These are phyloP conservation scores for Chrysopilus asiliformis DNA, from an alignment of 2,888 invertebrate species.

Conservation along the genomic window DNA sequence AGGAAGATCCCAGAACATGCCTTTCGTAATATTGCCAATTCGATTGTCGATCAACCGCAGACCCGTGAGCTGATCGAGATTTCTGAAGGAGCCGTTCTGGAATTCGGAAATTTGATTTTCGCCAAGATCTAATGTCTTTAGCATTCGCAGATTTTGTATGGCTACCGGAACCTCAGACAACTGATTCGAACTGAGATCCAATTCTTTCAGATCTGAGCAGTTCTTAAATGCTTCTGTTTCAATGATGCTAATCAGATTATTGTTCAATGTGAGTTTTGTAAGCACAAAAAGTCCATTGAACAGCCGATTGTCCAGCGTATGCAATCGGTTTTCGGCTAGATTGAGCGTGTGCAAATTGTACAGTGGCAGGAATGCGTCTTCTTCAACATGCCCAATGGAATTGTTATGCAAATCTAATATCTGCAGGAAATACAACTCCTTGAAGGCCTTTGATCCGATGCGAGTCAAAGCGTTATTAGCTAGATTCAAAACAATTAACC, in stretches of 20 bases:
- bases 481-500: conserved; percentile 71
- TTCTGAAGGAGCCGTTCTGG: conserved; percentile 70
- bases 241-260: conserved; percentile 67
- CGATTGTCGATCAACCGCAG: conserved; percentile 81
- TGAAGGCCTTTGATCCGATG: conserved; percentile 72
- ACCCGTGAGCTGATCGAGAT: conserved; percentile 74
- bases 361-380: conserved; percentile 73
- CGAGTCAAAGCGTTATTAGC: conserved; percentile 75
- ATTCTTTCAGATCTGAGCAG: conserved; percentile 74
- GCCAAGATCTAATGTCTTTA: conserved; percentile 81
- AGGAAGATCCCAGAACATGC: conserved; percentile 77
- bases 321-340: conserved; percentile 73
- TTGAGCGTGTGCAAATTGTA: conserved; percentile 83
- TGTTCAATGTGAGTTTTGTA: conserved; percentile 71
- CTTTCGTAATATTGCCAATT: conserved; percentile 68
- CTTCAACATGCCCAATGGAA: conserved; percentile 76
- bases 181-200: conserved; percentile 79
- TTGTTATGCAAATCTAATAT: conserved; percentile 76
- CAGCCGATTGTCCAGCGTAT: conserved; percentile 64
- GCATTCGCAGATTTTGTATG: conserved; percentile 61
- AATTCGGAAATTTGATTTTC: conserved; percentile 81
- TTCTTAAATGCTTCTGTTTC: conserved; percentile 74
- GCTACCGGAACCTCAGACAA: conserved; percentile 70
- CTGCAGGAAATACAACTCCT: conserved; percentile 74
- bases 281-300: conserved; percentile 75